phyloP scores from a whole-genome alignment of 1,140 invertebrate genomes.

The Cyclina sinensis region DNA sequence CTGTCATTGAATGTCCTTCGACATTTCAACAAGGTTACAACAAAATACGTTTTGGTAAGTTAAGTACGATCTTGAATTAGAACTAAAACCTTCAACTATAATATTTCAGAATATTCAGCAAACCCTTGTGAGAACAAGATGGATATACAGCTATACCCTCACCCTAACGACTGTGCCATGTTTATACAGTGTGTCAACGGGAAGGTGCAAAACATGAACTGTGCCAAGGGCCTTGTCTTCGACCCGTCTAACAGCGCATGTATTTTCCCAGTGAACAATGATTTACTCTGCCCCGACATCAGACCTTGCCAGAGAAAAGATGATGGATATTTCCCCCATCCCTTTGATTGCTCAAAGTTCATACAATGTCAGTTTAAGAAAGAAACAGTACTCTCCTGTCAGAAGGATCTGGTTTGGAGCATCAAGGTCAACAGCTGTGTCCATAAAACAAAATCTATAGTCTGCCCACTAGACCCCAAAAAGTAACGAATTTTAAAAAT shows the following conservation, averaged over 20 bases:
- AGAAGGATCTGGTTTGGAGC: conserved; percentile 33
- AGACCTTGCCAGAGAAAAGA: conserved; percentile 43
- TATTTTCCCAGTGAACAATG: conserved; percentile 36
- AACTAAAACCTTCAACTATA: too few species aligned
- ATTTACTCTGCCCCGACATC: conserved; percentile 63
- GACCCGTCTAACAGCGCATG: conserved; percentile 58
- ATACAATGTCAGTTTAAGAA: conserved; percentile 61
- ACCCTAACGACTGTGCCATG: conserved; percentile 59
- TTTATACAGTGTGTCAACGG: conserved; percentile 67
- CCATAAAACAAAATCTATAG: not conserved
- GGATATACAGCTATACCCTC: conserved; percentile 49
- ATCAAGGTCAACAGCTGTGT: conserved; percentile 57
- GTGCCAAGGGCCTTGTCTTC: conserved; percentile 52
- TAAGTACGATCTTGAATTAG: too few species aligned
- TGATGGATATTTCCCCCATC: conserved; percentile 65
- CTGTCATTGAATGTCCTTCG: too few species aligned
- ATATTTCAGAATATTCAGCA: conserved; percentile 52
- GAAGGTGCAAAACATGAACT: conserved; percentile 41
- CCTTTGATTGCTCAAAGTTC: conserved; percentile 57
- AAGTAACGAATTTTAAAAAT: not conserved
- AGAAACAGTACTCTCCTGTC: conserved; percentile 39
- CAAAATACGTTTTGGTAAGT: too few species aligned
- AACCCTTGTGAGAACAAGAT: conserved; percentile 33
- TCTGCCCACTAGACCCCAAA: conserved; percentile 11
- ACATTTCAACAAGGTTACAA: too few species aligned